phyloP scores from a whole-genome alignment of 2,113 vertebrate species.

The Tautogolabrus adspersus region DNA sequence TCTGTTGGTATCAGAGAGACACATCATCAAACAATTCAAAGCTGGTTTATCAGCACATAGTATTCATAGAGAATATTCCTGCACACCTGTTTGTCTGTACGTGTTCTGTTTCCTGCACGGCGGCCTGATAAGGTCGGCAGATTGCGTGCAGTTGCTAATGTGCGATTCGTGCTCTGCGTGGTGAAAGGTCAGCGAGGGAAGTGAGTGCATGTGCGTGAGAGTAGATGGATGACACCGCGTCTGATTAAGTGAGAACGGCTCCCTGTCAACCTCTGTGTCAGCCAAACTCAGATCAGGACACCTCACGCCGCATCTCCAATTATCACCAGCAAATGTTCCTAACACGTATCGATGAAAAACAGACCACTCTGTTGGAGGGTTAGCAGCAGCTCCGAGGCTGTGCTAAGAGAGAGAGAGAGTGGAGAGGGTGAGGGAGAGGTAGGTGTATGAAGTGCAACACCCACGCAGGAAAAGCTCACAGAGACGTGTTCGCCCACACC shows the following conservation, averaged over 20 bases:
- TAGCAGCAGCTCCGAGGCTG: neutral
- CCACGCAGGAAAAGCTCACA: neutral
- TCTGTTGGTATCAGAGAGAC: neutral
- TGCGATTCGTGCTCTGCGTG: conserved; percentile 13
- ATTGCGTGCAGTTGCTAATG: conserved; percentile 26
- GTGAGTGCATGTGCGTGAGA: conserved; percentile 26
- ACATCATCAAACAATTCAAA: neutral
- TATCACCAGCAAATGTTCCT: conserved; percentile 1
- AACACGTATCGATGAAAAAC: neutral
- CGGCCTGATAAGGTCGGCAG: conserved; percentile 24
- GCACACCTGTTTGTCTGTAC: no score
- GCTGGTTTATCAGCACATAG: neutral
- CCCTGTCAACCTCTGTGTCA: conserved; percentile 20
- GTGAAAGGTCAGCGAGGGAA: conserved; percentile 47
- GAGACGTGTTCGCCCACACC: neutral
- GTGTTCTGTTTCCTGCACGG: neutral
- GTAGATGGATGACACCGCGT: conserved; percentile 17
- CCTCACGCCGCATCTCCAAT: neutral
- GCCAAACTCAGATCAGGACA: neutral
- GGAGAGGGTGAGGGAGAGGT: neutral
- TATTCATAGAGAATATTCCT: neutral
- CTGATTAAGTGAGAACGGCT: conserved; percentile 44
- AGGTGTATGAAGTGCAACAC: neutral
- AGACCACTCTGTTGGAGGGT: neutral
- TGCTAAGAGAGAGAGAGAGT: neutral